Conservation (phyloP, 2,888 invertebrate genomes). For the Eutolmus rufibarbis region DNA sequence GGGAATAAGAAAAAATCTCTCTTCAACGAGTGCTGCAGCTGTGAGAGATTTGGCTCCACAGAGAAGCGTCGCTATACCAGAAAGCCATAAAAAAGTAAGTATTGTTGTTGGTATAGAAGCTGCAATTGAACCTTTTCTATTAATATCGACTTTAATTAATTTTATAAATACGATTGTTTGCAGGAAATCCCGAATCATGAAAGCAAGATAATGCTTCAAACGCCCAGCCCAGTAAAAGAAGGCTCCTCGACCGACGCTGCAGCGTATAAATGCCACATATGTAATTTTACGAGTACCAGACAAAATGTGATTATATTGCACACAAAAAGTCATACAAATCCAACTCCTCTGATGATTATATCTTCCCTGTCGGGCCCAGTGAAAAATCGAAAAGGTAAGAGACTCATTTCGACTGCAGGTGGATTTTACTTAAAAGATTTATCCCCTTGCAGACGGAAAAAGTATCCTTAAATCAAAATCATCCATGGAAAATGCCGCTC, state of each 20-base stretch:
- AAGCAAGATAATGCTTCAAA: slow-evolving; percentile 7
- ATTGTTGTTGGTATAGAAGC: too few relatives aligned
- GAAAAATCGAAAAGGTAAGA: slow-evolving; percentile 27
- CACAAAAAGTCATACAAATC: slow-evolving; percentile 71
- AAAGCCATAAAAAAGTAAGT: neutral
- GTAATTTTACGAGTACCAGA: slow-evolving; percentile 72
- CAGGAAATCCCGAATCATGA: neutral
- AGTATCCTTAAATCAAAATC: neutral
- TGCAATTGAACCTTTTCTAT: too few relatives aligned
- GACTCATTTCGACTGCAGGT: neutral
- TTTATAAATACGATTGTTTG: neutral
- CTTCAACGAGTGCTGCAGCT: neutral
- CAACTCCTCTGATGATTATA: neutral
- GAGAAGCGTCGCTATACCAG: neutral
- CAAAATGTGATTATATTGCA: slow-evolving; percentile 78
- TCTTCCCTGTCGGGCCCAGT: slow-evolving; percentile 39
- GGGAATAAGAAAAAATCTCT: neutral
- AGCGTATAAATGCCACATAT: slow-evolving; percentile 70
- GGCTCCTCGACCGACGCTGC: slow-evolving; percentile 53
- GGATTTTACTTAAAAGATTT: slow-evolving; percentile 54
- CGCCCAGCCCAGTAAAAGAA: neutral
- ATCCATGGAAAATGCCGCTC: neutral
- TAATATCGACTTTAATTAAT: neutral
- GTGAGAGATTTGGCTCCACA: neutral
- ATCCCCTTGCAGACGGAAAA: neutral